Conservation (phyloP, 2,113 vertebrate species). For the Tragelaphus strepsiceros region DNA sequence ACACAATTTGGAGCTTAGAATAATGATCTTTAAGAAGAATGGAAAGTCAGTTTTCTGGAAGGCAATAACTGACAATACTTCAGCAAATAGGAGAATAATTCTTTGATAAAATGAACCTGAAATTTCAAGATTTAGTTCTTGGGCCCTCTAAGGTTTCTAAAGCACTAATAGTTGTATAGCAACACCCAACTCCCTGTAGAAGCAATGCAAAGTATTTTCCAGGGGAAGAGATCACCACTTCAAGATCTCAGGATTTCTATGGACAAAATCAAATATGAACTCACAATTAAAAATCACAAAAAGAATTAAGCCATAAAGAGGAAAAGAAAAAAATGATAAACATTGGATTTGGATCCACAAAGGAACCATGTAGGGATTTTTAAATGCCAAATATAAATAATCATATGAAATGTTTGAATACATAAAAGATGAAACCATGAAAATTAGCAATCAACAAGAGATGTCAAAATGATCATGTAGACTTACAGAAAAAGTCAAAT, state of each 20-base stretch:
- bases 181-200: background rate
- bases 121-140: too few species aligned
- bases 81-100: too few species aligned
- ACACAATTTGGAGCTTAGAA: too few species aligned
- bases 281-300: background rate
- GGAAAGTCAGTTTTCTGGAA: too few species aligned
- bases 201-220: background rate
- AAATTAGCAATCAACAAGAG: background rate
- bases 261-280: background rate
- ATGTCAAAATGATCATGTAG: background rate
- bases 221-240: background rate
- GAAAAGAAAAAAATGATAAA: background rate
- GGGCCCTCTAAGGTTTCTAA: too few species aligned
- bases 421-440: background rate
- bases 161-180: too few species aligned
- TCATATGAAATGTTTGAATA: background rate
- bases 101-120: too few species aligned
- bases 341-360: background rate
- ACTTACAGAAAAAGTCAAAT: background rate
- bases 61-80: too few species aligned
- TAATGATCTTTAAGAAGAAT: too few species aligned
- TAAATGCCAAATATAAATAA: background rate
- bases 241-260: background rate
- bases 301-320: background rate
- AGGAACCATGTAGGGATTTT: background rate